Percentiles rank a stretch among this genome's conserved stretches.
These are phyloP conservation scores for Mayetiola destructor DNA, from an alignment of 2,888 invertebrate genomes.

Conservation along the genomic window DNA sequence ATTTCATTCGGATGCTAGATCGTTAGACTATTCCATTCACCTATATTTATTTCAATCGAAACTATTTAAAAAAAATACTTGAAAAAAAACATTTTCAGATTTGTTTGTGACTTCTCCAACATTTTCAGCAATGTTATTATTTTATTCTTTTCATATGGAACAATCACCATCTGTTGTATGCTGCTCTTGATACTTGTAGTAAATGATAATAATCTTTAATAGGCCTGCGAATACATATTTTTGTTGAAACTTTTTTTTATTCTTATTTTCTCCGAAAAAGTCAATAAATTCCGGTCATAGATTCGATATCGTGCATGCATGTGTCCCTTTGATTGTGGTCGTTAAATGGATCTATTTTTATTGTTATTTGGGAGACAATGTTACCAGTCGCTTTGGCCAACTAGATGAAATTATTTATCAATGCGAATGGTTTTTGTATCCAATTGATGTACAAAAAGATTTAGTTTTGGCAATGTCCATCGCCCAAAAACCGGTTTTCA, in stretches of 20 bases:
- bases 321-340: neutral
- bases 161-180: neutral
- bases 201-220: neutral
- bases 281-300: neutral
- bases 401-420: neutral
- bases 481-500: neutral
- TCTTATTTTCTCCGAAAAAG: neutral
- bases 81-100: neutral
- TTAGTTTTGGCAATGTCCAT: neutral
- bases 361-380: neutral
- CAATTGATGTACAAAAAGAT: neutral
- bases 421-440: neutral
- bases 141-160: neutral
- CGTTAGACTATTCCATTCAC: neutral
- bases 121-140: neutral
- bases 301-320: neutral
- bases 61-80: no score
- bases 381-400: neutral
- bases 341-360: neutral
- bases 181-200: neutral
- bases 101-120: neutral
- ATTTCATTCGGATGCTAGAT: neutral
- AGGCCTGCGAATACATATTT: no score
- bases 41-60: neutral
- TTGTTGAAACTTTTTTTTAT: neutral